Evolutionary conservation across 2,113 vertebrate species (phyloP).

Genomic region (Hymenochirus boettgeri): DNA sequence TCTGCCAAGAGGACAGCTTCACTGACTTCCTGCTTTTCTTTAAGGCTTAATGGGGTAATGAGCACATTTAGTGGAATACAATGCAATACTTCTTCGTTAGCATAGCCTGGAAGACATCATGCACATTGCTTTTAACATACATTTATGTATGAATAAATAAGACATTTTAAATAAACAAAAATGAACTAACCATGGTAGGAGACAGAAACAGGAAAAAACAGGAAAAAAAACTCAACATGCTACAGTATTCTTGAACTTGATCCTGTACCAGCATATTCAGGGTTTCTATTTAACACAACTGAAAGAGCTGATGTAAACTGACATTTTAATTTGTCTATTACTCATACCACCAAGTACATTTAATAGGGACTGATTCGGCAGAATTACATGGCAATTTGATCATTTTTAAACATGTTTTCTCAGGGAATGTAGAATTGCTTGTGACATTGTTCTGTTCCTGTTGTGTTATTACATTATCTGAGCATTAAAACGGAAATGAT

Average conservation of each 20-base stretch:
- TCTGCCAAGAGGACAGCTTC: conserved; percentile 38
- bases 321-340: background rate
- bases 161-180: background rate
- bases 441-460: background rate
- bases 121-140: background rate
- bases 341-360: background rate
- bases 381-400: background rate
- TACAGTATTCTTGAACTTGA: background rate
- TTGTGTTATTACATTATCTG: too few relatives aligned
- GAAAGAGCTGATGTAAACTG: background rate
- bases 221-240: too few relatives aligned
- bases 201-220: background rate
- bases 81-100: background rate
- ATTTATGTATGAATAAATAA: background rate
- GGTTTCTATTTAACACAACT: background rate
- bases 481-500: too few relatives aligned
- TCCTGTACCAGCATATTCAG: background rate
- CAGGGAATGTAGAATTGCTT: background rate
- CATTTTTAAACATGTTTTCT: background rate
- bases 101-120: conserved; percentile 21
- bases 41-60: conserved; percentile 32
- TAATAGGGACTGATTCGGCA: background rate
- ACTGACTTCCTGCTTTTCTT: conserved; percentile 32
- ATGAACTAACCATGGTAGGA: background rate
- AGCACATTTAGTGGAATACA: conserved; percentile 25